phyloP scores from a whole-genome alignment of 2,888 invertebrate species.

The Hypercompe scribonia region DNA sequence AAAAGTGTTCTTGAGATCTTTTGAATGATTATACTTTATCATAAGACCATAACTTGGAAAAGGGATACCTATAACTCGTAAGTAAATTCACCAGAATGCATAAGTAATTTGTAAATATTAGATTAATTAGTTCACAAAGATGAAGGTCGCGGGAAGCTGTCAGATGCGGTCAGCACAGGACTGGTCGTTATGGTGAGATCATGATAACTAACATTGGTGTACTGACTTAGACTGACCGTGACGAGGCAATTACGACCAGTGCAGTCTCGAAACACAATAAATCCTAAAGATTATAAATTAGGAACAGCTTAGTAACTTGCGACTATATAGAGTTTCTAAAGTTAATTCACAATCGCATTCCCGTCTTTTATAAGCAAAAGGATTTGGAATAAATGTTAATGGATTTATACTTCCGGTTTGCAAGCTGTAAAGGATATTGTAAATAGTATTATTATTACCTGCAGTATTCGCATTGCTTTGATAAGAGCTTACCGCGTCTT shows the following conservation, averaged over 20 bases:
- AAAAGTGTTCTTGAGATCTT: background rate
- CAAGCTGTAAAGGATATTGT: background rate
- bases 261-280: background rate
- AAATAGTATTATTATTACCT: background rate
- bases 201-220: background rate
- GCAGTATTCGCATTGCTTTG: background rate
- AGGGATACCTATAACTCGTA: background rate
- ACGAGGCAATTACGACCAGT: background rate
- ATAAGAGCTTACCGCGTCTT: background rate
- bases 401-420: background rate
- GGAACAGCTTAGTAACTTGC: background rate
- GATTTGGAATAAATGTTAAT: background rate
- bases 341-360: background rate
- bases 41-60: background rate
- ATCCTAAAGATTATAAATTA: background rate
- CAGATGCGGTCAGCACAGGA: no score
- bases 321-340: background rate
- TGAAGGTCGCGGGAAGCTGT: no score
- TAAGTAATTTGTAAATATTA: background rate
- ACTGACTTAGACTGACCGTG: background rate
- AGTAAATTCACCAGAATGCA: background rate
- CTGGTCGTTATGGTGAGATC: background rate
- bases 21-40: background rate
- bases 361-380: background rate
- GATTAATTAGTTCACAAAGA: background rate